Evolutionary conservation across 1,140 invertebrate genomes (phyloP).

Genomic region (Antheraea pernyi): DNA sequence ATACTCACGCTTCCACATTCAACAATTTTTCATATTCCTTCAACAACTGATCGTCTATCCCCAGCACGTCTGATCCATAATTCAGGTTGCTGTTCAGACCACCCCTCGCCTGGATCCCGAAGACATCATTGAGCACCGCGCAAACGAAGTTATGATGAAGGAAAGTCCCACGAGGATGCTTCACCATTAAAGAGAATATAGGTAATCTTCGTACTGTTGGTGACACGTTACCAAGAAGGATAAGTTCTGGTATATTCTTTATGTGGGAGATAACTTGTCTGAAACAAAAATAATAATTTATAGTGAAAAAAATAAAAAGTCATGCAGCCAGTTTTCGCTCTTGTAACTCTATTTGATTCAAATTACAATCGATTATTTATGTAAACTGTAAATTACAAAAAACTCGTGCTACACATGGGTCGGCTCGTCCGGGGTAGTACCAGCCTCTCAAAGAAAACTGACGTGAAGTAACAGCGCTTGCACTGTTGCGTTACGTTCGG

Average conservation of each 20-base stretch:
- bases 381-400: no score
- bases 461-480: no score
- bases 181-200: conserved; percentile 93
- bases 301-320: neutral
- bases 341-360: no score
- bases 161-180: conserved; percentile 88
- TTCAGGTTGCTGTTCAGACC: conserved; percentile 84
- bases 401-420: no score
- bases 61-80: conserved; percentile 92
- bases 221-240: conserved; percentile 87
- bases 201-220: conserved; percentile 84
- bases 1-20: conserved; percentile 85
- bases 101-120: conserved; percentile 93
- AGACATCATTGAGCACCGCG: conserved; percentile 93
- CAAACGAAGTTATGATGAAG: conserved; percentile 95
- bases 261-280: conserved; percentile 88
- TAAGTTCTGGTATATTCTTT: conserved; percentile 87
- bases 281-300: conserved; percentile 48
- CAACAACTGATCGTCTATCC: conserved; percentile 88
- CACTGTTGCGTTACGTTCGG: no score
- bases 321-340: no score
- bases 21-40: conserved; percentile 88
- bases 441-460: no score
- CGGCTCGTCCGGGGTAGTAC: no score
- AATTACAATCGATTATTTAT: no score